Base-by-base conservation (phyloP, 2,113 vertebrate species). In the Apistogramma diplotaenia region DNA sequence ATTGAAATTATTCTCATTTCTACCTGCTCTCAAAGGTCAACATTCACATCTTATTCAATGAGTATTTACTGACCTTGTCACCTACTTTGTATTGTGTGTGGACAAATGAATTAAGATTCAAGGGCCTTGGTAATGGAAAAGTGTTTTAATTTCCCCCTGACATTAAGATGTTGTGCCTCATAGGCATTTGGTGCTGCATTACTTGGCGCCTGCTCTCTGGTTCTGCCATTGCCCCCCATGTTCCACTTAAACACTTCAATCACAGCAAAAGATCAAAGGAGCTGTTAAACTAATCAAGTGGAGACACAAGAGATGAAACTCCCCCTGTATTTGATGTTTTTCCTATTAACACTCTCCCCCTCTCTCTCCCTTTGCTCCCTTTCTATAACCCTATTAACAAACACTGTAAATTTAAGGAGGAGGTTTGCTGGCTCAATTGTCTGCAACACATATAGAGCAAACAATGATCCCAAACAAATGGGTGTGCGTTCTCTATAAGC, bases 91-190 rank as follows among this genome's bases (percentile, higher is more conserved):
- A 90, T 90, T 89, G 89, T 94, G 94, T 95, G 91, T 93, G 89
- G 93, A 94, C 93, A 94, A 96, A 95, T 96, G 97, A 97, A 97
- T 97, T 97, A 96, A 96, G 96, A 97, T 96, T 96, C 94, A 96
- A 95, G 95, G 65, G 95, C 95, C 95, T 94, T 93, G 93, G 96
- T 95, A 97, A 97, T 95, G 94, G 95, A 94, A 96, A 95, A 94
- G 93, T 95, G 93, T 97, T 98, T 96, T 98, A 98, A 99, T 99
- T 99, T 98, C 96, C 95, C 95, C 94, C 95, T 99, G 98, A 99
- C 98, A 99, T 99, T 98, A 98, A 98, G 95, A 96, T 94, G 93
- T 93, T 96, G 96, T 98, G 96, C 97, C 98, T 97, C 94, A 94
- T 95, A 96, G 98, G 97, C 96, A 97, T 97, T 95, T 94, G 95